Percentiles rank a stretch among this genome's conserved stretches.
Conservation (phyloP, 2,113 vertebrate genomes). For the Scartelaos histophorus region DNA sequence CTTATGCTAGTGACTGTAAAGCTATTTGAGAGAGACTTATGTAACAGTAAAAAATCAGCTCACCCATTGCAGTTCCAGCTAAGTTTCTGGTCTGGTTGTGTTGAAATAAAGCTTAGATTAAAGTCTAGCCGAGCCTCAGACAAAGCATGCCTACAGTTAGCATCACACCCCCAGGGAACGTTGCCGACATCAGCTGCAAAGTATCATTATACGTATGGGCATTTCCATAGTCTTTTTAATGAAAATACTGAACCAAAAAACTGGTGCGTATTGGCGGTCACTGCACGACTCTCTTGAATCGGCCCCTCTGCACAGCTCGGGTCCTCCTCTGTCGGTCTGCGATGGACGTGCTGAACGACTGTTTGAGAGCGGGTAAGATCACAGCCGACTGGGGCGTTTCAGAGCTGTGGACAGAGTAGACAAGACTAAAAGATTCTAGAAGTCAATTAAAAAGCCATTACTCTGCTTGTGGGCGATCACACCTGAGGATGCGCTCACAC, state of each 20-base stretch:
- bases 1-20: too few species aligned
- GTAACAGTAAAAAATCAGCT: too few species aligned
- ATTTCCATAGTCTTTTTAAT: not conserved
- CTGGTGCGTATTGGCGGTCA: conserved; percentile 30
- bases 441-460: not conserved
- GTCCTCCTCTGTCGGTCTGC: conserved; percentile 76
- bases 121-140: too few species aligned
- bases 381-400: conserved; percentile 50
- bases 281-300: conserved; percentile 63
- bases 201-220: too few species aligned
- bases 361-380: conserved; percentile 78
- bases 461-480: not conserved
- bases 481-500: not conserved
- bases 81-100: too few species aligned
- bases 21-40: too few species aligned
- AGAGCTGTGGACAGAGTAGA: conserved; percentile 34
- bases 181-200: too few species aligned
- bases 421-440: not conserved
- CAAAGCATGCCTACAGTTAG: too few species aligned
- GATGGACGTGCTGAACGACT: conserved; percentile 68
- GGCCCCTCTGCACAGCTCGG: conserved; percentile 71
- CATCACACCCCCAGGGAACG: too few species aligned
- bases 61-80: too few species aligned
- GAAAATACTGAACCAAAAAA: conserved; percentile 1
- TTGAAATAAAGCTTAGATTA: too few species aligned